Conservation (phyloP, 2,888 invertebrate genomes). For the Drosophila nr. medialis region DNA sequence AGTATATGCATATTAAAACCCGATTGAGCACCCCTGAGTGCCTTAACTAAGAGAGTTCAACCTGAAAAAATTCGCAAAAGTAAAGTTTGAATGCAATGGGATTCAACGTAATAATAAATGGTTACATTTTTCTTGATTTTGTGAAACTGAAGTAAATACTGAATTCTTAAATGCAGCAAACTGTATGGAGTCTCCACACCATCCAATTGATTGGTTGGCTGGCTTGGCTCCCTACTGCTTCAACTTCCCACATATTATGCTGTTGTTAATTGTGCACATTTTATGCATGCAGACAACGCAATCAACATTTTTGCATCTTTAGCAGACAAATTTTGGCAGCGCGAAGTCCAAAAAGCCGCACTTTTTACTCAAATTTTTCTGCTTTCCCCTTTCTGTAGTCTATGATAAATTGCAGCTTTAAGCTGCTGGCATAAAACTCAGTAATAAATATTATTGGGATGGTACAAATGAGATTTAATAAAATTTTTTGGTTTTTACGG, state of each 20-base stretch:
- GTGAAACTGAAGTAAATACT: not conserved
- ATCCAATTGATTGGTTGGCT: too few relatives aligned
- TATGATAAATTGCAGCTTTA: not conserved
- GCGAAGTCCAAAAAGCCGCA: not conserved
- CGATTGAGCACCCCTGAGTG: too few relatives aligned
- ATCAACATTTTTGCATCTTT: conserved; percentile 30
- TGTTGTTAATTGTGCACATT: conserved; percentile 7
- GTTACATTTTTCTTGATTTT: not conserved
- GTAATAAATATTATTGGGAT: not conserved
- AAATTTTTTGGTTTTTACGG: not conserved
- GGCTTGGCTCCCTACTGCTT: not conserved
- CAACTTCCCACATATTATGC: not conserved
- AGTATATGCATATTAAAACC: not conserved
- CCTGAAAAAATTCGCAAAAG: not conserved
- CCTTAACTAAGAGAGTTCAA: not conserved
- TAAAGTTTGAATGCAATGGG: not conserved
- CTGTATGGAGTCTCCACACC: not conserved
- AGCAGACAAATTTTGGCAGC: not conserved
- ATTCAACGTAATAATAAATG: not conserved
- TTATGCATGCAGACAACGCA: conserved; percentile 27
- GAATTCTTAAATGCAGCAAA: not conserved
- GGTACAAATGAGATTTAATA: not conserved
- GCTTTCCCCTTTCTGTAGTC: conserved; percentile 11
- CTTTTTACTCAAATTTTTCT: conserved; percentile 16
- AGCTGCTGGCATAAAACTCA: not conserved